Percentiles rank a stretch among this genome's conserved stretches.
Conservation (phyloP, 2,113 vertebrate species). For the Crocuta crocuta region DNA sequence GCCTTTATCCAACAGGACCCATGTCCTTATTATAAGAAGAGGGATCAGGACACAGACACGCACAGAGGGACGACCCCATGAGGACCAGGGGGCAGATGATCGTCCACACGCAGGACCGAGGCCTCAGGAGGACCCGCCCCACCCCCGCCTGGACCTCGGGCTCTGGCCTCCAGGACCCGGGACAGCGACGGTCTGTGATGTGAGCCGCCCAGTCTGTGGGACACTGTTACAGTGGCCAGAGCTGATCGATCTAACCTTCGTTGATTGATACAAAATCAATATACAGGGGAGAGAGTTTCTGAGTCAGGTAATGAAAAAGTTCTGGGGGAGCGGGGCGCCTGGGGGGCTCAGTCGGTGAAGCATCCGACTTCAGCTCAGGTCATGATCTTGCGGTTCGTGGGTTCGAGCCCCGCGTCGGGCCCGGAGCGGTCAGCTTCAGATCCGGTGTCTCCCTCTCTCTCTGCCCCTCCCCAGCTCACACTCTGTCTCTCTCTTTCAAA, state of each 20-base stretch:
- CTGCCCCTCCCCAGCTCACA: too few relatives aligned
- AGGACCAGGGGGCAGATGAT: background rate
- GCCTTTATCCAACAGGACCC: rapidly evolving
- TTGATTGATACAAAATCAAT: background rate
- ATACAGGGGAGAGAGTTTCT: background rate
- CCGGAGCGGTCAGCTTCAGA: too few relatives aligned
- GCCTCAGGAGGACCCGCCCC: background rate
- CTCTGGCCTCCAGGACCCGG: too few relatives aligned
- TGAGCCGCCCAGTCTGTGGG: background rate
- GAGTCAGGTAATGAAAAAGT: rapidly evolving
- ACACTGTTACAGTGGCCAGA: background rate
- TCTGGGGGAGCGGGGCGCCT: too few relatives aligned
- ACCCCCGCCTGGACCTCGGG: background rate
- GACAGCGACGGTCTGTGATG: rapidly evolving
- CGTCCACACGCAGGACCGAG: background rate
- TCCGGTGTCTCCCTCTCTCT: too few relatives aligned
- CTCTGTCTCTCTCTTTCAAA: too few relatives aligned
- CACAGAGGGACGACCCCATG: background rate
- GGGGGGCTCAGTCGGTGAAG: too few relatives aligned
- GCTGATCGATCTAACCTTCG: background rate
- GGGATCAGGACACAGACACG: background rate
- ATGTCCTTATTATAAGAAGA: rapidly evolving
- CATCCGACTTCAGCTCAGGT: too few relatives aligned
- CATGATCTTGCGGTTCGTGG: too few relatives aligned
- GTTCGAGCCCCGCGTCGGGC: too few relatives aligned